Base-by-base conservation (phyloP, 35 echinoderm and acorn worm genomes). In the Acanthaster planci region DNA sequence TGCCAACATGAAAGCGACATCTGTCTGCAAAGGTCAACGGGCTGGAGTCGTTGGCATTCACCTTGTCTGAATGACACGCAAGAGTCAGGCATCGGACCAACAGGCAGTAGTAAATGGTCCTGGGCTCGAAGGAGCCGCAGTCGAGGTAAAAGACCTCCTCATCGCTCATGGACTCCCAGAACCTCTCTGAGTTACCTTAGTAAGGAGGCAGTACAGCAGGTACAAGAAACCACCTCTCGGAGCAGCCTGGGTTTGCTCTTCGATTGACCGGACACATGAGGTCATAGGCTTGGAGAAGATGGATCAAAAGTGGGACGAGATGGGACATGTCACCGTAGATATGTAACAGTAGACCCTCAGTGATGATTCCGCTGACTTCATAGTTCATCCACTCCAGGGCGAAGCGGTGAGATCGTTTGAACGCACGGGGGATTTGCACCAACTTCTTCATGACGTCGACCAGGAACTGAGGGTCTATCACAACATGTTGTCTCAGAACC, bases 131-230 rank as follows among this genome's bases (percentile, higher is more conserved):
- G 76, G 52, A 76, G 21, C 72, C 85, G 54, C 77, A 87, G 37
- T 87, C 85, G 77, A 87, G 78, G 76, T 76, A 87, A 32, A 52
- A 87, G 39, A 40, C 42, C 67, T 87, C 72, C 10, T 86, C 85
- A n/a, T 31, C 72, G 50, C n/a, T 39, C 42, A 17, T 42, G 2
- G 58, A 40, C 16, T 77, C 35, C 72, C 76, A 77, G 27, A 40
- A 37, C 51, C 15, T 19, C 31, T 32, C 30, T 16, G 39, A 34
- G 37, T 77, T 4, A 26, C 31, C 51, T 12, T 31, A 21, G n/a
- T 8, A 44, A 38, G n/a, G 4, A 37, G 40, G 39, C 10, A 40
- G 47, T 17, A 87, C 9, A 9, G 21, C 21, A 51, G 80, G 56
- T 30, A 57, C 51, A 21, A 83, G 29, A 12, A 83, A 17, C 2